Evolutionary conservation across 1,140 invertebrate genomes (phyloP), one percentile per base, ranked within the genome.

Genomic region (Paraescarpia echinospica): DNA sequence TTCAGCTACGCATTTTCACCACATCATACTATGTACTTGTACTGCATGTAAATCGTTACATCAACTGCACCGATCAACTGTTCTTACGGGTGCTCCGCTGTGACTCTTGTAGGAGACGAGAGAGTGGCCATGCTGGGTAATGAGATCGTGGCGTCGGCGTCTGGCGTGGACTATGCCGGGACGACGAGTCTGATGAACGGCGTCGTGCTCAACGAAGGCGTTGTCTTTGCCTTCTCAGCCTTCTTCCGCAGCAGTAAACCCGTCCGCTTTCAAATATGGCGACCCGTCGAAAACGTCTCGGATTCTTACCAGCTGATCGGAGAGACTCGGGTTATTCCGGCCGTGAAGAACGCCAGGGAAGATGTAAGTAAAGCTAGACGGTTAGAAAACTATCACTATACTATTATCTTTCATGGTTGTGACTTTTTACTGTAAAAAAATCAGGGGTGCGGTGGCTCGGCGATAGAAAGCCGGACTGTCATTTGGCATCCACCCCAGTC

Each of bases 231-330:
- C 2, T 92, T 14, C 35, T 89, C 51, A 27, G 92, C 92, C n/a
- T 92, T 92, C 35, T 92, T 92, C 89, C 89, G 89, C n/a, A 33
- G 89, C 33, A 33, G 34, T 22, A 90, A 34, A 89, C 33, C 35
- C 5, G 89, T 92, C 34, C 33, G 31, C 34, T 48, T 92, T 41
- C 92, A 92, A 48, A 91, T 92, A n/a, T 92, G 92, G 92, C 33
- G 92, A 41, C 92, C 89, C n/a, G 34, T 41, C 33, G 35, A 90
- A n/a, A 59, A 90, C 33, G 89, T 33, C 33, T 33, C n/a, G 6
- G 33, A 41, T 31, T 88, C 48, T 33, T 90, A 35, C 89, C 31
- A 41, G 48, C 92, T 92, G 34, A 34, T 92, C 33, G 89, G 34
- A 6, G 89, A 92, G 48, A 35, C 35, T 31, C n/a, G n/a, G 34